Base-by-base conservation (phyloP, 2,888 invertebrate genomes). In the Spatulosminthurus flaviceps region DNA sequence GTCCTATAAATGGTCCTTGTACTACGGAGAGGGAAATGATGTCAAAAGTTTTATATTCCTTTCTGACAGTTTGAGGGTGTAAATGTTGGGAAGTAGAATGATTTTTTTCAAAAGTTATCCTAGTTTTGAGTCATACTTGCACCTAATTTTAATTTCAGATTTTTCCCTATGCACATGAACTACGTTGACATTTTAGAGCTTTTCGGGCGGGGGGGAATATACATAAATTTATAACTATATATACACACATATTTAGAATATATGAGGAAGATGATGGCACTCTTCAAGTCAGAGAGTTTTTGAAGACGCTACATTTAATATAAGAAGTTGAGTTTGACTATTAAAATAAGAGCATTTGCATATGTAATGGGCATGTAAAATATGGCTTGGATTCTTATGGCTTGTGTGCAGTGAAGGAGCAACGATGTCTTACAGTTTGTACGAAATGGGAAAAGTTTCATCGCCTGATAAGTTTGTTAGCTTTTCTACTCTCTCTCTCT, bases 391-490 rank as follows among this genome's bases (percentile, higher is more conserved):
- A 51, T 19, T 51, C n/a, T 51, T 2, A 19, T 51, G n/a, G n/a
- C n/a, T n/a, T n/a, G 51, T 51, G 51, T 51, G 51, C 51, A 51
- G 7, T n/a, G 51, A 51, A 51, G 9, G 51, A 51, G 51, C 51
- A 51, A 51, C 5, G 51, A 51, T 51, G 51, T 51, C 29, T 67
- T 67, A 67, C 67, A 67, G 67, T 67, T 67, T 67, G 26, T 26
- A 4, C 13, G 28, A 67, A 67, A 67, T 67, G 67, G 28, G 67
- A 67, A 67, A 67, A 67, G 67, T 67, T 67, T 67, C 51, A 51
- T 19, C 51, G 51, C 51, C 51, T 51, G 51, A 51, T 51, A 51
- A 51, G 51, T 51, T 24, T 67, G 67, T 26, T n/a, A 67, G 67
- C 67, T 67, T 28, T 24, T 67, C 28, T 28, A 51, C 1, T 5